These are phyloP conservation scores for Petrocephalus zakoni DNA, from an alignment of 2,113 vertebrate genomes.

Conservation along the genomic window DNA sequence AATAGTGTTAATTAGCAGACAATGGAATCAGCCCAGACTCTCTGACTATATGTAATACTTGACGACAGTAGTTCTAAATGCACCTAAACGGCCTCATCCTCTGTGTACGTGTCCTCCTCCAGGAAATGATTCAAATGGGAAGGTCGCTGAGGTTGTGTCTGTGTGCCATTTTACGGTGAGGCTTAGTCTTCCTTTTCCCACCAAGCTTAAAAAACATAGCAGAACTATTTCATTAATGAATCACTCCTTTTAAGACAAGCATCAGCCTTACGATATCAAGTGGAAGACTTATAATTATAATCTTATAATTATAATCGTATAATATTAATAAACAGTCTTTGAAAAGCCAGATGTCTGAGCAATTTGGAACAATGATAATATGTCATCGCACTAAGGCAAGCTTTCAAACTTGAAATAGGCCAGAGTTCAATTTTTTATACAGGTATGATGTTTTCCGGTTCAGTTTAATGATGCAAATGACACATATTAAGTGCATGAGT, in stretches of 20 bases:
- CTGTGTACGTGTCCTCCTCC: background rate
- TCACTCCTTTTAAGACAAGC: background rate
- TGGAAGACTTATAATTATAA: background rate
- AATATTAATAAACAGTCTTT: background rate
- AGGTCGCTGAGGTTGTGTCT: background rate
- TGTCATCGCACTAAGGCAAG: background rate
- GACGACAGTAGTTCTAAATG: background rate
- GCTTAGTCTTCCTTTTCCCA: background rate
- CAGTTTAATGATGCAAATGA: background rate
- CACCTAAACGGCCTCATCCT: background rate
- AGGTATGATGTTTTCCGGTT: background rate
- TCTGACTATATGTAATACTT: background rate
- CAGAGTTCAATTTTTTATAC: slow-evolving; percentile 2
- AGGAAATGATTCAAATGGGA: background rate
- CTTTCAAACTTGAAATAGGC: slow-evolving; percentile 4
- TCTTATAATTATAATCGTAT: background rate
- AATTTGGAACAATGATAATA: background rate
- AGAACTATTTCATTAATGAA: background rate
- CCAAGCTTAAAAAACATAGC: background rate
- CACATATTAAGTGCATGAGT: background rate
- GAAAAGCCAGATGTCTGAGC: background rate
- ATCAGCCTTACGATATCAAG: background rate
- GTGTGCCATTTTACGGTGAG: background rate
- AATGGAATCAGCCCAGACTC: background rate
- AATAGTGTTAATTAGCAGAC: background rate